These are phyloP conservation scores for roundworm (Caenorhabditis elegans) DNA, from an alignment of 1,140 invertebrate genomes.

Conservation along the genomic window DNA sequence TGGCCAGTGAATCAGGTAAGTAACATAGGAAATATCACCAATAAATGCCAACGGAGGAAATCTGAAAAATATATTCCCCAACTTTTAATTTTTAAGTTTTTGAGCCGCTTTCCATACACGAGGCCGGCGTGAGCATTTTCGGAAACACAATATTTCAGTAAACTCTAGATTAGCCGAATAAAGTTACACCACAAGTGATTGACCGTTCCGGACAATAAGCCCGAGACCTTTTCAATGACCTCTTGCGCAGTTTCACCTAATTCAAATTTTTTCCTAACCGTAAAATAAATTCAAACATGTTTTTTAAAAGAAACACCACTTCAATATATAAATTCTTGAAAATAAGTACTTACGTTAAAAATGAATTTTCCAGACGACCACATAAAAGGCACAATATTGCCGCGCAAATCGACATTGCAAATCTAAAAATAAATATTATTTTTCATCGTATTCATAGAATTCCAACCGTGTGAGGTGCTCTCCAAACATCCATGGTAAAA, in stretches of 20 bases:
- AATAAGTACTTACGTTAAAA: neutral
- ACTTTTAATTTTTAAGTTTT: neutral
- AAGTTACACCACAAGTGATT: too few relatives aligned
- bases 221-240: too few relatives aligned
- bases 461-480: neutral
- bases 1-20: slow-evolving; percentile 33
- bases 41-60: neutral
- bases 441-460: too few relatives aligned
- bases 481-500: neutral
- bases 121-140: too few relatives aligned
- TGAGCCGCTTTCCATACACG: neutral
- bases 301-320: too few relatives aligned
- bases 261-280: too few relatives aligned
- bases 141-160: too few relatives aligned
- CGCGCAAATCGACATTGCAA: neutral
- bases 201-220: too few relatives aligned
- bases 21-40: slow-evolving; percentile 30
- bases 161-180: too few relatives aligned
- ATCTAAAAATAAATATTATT: neutral
- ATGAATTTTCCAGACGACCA: neutral
- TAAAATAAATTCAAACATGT: too few relatives aligned
- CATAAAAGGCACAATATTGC: neutral
- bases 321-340: too few relatives aligned
- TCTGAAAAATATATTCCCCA: neutral
- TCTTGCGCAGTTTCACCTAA: too few relatives aligned